A percentile compares a stretch with the other conserved stretches of the same genome.
Evolutionary conservation across 2,888 invertebrate species (phyloP).

Genomic region (Lamproptera curius): DNA sequence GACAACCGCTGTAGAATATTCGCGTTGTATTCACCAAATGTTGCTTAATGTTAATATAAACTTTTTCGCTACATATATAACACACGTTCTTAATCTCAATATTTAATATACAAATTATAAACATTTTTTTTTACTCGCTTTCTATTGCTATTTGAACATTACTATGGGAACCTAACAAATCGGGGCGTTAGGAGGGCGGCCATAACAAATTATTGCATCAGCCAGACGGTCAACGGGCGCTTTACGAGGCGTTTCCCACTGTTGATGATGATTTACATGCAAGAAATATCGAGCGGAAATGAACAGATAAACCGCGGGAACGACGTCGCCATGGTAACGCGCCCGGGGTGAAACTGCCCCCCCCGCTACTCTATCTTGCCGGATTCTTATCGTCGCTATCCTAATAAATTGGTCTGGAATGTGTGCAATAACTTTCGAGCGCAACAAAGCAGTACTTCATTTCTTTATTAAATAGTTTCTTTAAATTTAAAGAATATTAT

Average conservation of each 20-base stretch:
- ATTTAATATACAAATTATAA: no score
- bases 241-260: conserved; percentile 66
- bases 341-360: conserved; percentile 35
- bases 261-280: conserved; percentile 76
- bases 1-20: no score
- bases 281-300: conserved; percentile 64
- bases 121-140: no score
- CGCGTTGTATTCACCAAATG: no score
- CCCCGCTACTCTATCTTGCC: conserved; percentile 53
- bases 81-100: no score
- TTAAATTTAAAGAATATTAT: no score
- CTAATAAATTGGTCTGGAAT: conserved; percentile 73
- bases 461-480: no score
- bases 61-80: no score
- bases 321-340: conserved; percentile 56
- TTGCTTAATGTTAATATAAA: no score
- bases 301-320: conserved; percentile 53
- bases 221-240: conserved; percentile 61
- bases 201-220: conserved; percentile 50
- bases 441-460: conserved; percentile 55
- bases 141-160: no score
- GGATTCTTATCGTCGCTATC: conserved; percentile 74
- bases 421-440: conserved; percentile 58
- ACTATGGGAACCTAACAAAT: conserved; percentile 27
- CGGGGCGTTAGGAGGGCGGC: conserved; percentile 36